Conservation (phyloP, 2,113 vertebrate genomes). For the Xiphophorus hellerii region DNA sequence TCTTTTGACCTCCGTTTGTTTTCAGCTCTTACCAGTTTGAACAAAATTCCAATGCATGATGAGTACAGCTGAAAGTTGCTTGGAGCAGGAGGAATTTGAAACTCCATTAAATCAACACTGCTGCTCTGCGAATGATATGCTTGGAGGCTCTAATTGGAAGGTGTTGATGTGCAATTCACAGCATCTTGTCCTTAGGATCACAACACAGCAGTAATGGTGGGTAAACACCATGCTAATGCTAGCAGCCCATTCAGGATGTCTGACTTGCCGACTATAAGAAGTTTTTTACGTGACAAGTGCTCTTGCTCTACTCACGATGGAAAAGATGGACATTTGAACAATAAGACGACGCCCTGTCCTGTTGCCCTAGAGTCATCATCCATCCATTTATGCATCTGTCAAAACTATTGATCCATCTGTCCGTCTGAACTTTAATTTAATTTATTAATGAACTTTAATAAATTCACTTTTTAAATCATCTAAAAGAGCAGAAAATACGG, state of each 20-base stretch:
- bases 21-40: neutral
- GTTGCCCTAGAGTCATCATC: neutral
- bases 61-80: neutral
- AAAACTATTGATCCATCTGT: too few species aligned
- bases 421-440: too few species aligned
- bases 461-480: too few species aligned
- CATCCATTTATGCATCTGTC: neutral
- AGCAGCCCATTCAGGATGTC: too few species aligned
- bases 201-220: neutral
- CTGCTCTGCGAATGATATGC: too few species aligned
- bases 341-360: neutral
- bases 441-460: too few species aligned
- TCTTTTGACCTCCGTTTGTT: neutral
- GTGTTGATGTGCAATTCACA: neutral
- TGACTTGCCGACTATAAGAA: neutral
- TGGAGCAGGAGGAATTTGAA: neutral
- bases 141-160: too few species aligned
- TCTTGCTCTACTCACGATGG: neutral
- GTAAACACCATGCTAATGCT: neutral
- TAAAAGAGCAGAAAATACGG: too few species aligned
- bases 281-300: neutral
- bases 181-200: neutral
- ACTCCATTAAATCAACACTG: neutral
- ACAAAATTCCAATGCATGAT: neutral
- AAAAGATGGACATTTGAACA: neutral